Percentiles rank a stretch among this genome's conserved stretches.
phyloP scores from a whole-genome alignment of 1,140 invertebrate species.

The Argopecten irradians region DNA sequence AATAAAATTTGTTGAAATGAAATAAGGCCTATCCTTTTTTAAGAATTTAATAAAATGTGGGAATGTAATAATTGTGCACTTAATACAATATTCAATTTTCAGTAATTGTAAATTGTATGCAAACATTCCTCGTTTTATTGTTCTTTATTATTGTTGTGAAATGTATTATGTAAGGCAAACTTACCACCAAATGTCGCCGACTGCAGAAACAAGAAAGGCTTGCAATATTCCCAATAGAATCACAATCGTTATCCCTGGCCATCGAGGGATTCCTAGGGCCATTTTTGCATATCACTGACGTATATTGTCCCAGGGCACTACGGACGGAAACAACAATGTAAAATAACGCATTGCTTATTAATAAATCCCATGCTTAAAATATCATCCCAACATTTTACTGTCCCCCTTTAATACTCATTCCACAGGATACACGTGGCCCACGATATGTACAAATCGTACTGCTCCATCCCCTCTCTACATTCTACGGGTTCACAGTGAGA shows the following conservation, averaged over 20 bases:
- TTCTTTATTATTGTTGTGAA: neutral
- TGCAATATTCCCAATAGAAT: constrained; percentile 24
- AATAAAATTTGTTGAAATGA: too few relatives aligned
- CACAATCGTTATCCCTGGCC: constrained; percentile 4
- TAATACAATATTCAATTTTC: too few relatives aligned
- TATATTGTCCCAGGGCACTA: neutral
- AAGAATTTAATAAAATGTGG: too few relatives aligned
- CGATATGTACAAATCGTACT: neutral
- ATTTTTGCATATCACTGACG: constrained; percentile 44
- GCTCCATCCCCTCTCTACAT: neutral
- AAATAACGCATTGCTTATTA: neutral
- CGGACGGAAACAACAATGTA: constrained; percentile 13
- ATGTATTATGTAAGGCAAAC: neutral
- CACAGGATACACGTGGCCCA: neutral
- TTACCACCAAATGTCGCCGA: constrained; percentile 44
- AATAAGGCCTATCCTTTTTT: too few relatives aligned
- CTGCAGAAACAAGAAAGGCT: constrained; percentile 27
- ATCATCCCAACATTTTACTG: neutral
- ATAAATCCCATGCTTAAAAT: constrained; percentile 7
- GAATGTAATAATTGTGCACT: too few relatives aligned
- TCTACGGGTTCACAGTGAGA: neutral
- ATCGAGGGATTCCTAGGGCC: constrained; percentile 29
- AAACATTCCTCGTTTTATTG: neutral
- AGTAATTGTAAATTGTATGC: too few relatives aligned
- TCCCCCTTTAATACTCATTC: neutral